Base-by-base conservation (phyloP, 2,113 vertebrate genomes). In the Sebastes fasciatus region DNA sequence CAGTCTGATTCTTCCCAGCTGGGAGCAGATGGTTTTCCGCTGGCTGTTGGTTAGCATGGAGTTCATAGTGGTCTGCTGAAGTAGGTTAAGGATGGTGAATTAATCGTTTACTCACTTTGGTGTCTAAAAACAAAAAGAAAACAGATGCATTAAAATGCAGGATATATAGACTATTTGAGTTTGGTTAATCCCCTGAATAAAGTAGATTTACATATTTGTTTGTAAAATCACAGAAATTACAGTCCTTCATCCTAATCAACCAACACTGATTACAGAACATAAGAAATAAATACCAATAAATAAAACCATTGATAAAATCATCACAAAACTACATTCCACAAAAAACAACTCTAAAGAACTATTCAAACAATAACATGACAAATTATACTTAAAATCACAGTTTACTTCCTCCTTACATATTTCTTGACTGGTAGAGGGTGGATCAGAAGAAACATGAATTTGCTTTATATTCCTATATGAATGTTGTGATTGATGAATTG, bases 1-100 rank as follows among this genome's bases (percentile, higher is more conserved):
- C 0, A 95, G 88, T 46, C 42, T 92, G 45, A 66, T 10, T 1
- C 5, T 9, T 54, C 84, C 58, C 4, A 93, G 72, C 12, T 93
- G 55, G 14, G 72, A 58, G 26, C 83, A 78, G 66, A 95, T 74
- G 11, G 73, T 67, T 58, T 0, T 89, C 84, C 81, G 82, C 68
- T 92, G 89, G 58, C 1, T 64, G 0, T 5, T 57, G 34, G 81
- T 84, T 19, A 26, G 26, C 26, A 26, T 26, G 26, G 26, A 26
- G 26, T 26, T 26, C 26, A 26, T 26, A 2, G 26, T 26, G 26
- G 26, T 26, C 26, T 26, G 26, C 26, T 26, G 26, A 26, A 26
- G 26, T 65, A 5, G 65, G 8, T 1, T 21, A 12, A 75, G 12
- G 11, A 52, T 14, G 0, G 2, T 80, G 46, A 17, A 13, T 74